A percentile compares a stretch with the other conserved stretches of the same genome.
Conservation (phyloP, 2,888 invertebrate species). For the Sphinx pinastri region DNA sequence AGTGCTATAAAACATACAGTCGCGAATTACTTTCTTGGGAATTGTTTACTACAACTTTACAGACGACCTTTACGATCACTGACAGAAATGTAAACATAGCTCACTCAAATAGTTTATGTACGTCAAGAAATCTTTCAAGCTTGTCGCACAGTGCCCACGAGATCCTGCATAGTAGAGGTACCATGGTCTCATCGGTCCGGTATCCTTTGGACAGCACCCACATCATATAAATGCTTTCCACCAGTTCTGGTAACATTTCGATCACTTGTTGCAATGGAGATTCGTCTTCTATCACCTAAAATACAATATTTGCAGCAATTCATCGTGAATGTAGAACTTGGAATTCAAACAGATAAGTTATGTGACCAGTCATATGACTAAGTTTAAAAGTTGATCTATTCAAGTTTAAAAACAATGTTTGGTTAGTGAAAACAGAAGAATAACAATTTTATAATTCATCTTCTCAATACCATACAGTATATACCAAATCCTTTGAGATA, state of each 20-base stretch:
- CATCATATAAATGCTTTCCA: constrained; percentile 94
- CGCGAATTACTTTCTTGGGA: too few species aligned
- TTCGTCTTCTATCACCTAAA: constrained; percentile 87
- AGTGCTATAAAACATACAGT: too few species aligned
- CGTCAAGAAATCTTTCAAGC: constrained; percentile 87
- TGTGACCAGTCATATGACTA: too few species aligned
- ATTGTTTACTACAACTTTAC: too few species aligned
- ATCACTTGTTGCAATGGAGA: constrained; percentile 88
- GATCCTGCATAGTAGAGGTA: constrained; percentile 91
- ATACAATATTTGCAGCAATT: background rate
- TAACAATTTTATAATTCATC: too few species aligned
- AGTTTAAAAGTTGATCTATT: too few species aligned
- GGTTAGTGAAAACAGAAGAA: too few species aligned
- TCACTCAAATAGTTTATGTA: constrained; percentile 91
- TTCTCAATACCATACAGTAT: too few species aligned
- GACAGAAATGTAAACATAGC: constrained; percentile 39
- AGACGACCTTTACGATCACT: background rate
- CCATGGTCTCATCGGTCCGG: constrained; percentile 93
- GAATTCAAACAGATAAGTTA: too few species aligned
- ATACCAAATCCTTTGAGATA: too few species aligned
- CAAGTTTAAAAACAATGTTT: too few species aligned
- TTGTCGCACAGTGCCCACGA: constrained; percentile 92
- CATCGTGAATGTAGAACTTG: background rate
- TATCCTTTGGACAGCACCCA: constrained; percentile 96
- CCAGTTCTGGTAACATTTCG: constrained; percentile 89